These are phyloP conservation scores for Astyanax mexicanus DNA, from an alignment of 2,797 vertebrate genomes.

Conservation along the genomic window DNA sequence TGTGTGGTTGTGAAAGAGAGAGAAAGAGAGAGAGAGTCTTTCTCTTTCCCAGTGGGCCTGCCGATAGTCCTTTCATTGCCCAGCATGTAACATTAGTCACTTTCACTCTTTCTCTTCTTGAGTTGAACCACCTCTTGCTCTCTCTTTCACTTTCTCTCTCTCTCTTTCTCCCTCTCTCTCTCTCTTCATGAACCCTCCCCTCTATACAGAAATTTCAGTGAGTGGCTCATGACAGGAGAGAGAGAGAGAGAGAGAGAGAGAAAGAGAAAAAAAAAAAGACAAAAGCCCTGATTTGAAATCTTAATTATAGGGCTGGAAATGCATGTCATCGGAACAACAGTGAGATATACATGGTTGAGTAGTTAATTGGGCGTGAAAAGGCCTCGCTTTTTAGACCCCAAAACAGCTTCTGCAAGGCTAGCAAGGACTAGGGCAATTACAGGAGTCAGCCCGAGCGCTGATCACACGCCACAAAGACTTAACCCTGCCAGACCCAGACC, in stretches of 20 bases:
- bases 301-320: conserved; percentile 63
- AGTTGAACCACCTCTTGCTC: background rate
- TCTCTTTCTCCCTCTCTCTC: conserved; percentile 4
- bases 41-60: background rate
- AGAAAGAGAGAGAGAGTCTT: too few relatives aligned
- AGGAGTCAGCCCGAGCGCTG: conserved; percentile 42
- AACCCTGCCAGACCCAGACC: conserved; percentile 63
- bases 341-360: conserved; percentile 60
- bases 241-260: too few relatives aligned
- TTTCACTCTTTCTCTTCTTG: conserved; percentile 24
- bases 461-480: conserved; percentile 66
- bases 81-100: conserved; percentile 29
- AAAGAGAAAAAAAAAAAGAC: conserved; percentile 53
- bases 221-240: conserved; percentile 39
- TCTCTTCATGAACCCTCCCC: conserved; percentile 30
- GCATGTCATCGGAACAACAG: conserved; percentile 63
- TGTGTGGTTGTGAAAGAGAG: too few relatives aligned
- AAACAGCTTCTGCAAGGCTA: conserved; percentile 48
- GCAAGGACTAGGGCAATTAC: conserved; percentile 53
- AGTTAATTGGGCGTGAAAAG: conserved; percentile 62
- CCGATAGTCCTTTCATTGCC: conserved; percentile 25
- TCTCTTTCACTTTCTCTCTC: background rate
- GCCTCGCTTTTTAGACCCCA: conserved; percentile 52
- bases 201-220: conserved; percentile 35
- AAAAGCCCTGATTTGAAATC: conserved; percentile 65